Evolutionary conservation across 2,888 invertebrate species (phyloP), one percentile per base, ranked within the genome.

Genomic region (Xestoiulus laeticollis): DNA sequence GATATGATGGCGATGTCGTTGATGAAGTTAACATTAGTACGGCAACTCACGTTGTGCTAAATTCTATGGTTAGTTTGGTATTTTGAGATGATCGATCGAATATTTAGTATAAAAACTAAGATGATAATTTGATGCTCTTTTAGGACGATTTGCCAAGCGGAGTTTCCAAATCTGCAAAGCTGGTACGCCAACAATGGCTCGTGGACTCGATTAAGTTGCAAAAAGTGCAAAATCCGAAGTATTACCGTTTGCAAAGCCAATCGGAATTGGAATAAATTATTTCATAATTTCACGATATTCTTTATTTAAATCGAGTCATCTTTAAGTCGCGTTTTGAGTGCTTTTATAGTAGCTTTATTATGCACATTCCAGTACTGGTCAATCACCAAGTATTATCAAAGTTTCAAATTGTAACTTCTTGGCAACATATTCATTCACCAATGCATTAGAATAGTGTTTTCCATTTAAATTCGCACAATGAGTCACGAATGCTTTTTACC

Each of bases 1-100:
- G 88, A n/a, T 88, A 88, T 82, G 83, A 88, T 30, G 88, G 88
- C 12, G 88, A 88, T 87, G 38, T 87, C 19, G 44, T 82, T 16
- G 48, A 88, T 43, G 88, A 88, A 88, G 38, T 82, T 44, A 38
- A 87, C 32, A 44, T 82, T 10, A 48, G 22, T 10, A 38, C 78
- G 1, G 88, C 88, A 16, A 88, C 82, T 43, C 87, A 88, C 30
- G 38, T 87, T 30, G 84, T 88, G 10, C 12, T 78, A 12, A 43
- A 83, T n/a, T 22, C 22, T 26, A 82, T 22, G 33, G 87, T 87
- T 26, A 33, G 78, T 82, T 48, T 16, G 19, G 22, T n/a, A 44
- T 30, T 53, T 12, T 86, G 33, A 30, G 4, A 53, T 16, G 3
- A 85, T 14, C 83, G n/a, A 84, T 38, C 30, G 84, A 10, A 3